Conservation (phyloP, 2,797 vertebrate species). For the Rhinella marina region DNA sequence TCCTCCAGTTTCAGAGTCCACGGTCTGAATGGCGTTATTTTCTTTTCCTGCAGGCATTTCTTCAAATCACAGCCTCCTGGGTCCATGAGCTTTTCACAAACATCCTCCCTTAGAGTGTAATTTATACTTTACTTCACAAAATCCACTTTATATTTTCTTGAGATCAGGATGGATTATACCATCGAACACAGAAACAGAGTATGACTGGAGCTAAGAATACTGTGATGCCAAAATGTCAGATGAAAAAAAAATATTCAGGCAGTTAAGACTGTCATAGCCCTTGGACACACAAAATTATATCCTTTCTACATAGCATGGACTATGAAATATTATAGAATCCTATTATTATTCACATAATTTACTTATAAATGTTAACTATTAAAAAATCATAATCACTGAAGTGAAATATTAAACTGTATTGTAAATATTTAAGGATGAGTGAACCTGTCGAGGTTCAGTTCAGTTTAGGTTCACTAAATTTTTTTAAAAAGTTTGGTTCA, state of each 20-base stretch:
- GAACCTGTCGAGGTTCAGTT: too few species aligned
- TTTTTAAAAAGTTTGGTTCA: too few species aligned
- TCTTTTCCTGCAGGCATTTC: conserved; percentile 55
- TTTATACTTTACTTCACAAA: conserved; percentile 49
- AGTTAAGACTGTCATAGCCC: neutral
- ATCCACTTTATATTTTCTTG: conserved; percentile 23
- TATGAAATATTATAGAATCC: neutral
- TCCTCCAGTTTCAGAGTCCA: conserved; percentile 11
- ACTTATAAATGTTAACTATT: neutral
- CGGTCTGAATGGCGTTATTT: conserved; percentile 35
- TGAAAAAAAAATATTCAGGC: neutral
- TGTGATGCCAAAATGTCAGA: conserved; percentile 1
- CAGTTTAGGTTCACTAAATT: too few species aligned
- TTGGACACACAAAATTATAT: neutral
- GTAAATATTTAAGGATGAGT: too few species aligned
- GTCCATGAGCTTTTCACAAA: conserved; percentile 38
- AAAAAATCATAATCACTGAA: neutral
- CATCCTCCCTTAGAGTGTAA: conserved; percentile 32
- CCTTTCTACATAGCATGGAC: neutral
- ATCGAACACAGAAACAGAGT: neutral
- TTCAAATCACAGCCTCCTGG: conserved; percentile 48
- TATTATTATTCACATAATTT: neutral
- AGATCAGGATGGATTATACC: conserved; percentile 31
- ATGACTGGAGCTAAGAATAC: neutral
- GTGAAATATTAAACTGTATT: too few species aligned